These are phyloP conservation scores for Pyrgilauda ruficollis DNA, from an alignment of 2,113 vertebrate species.

Conservation along the genomic window DNA sequence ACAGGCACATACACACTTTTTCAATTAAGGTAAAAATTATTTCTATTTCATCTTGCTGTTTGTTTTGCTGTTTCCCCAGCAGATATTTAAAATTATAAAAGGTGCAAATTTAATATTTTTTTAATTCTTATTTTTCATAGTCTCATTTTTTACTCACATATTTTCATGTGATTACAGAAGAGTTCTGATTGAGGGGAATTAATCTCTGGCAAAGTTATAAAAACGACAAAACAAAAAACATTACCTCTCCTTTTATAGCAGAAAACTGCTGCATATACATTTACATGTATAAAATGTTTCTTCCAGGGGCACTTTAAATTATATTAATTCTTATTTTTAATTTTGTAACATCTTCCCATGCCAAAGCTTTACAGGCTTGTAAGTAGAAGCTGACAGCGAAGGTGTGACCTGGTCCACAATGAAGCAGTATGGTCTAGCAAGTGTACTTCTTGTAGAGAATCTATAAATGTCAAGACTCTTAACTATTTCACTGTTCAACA, in stretches of 20 bases:
- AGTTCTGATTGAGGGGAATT: not conserved
- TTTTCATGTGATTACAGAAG: not conserved
- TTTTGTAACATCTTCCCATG: not conserved
- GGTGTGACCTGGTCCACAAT: not conserved
- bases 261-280: not conserved
- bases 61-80: not conserved
- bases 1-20: not conserved
- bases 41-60: not conserved
- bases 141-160: not conserved
- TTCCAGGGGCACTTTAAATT: not conserved
- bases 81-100: not conserved
- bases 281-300: not conserved
- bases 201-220: not conserved
- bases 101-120: not conserved
- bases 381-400: not conserved
- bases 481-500: constrained; percentile 41
- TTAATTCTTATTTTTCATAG: not conserved
- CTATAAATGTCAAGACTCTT: constrained; percentile 7
- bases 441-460: not conserved
- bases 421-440: not conserved
- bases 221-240: rapidly evolving
- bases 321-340: not conserved
- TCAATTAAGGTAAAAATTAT: not conserved
- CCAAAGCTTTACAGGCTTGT: not conserved
- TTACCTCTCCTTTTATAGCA: not conserved